Percentiles rank a stretch among this genome's conserved stretches.
Conservation (phyloP, 2,888 invertebrate genomes). For the Drosophila pseudotalamancana region DNA sequence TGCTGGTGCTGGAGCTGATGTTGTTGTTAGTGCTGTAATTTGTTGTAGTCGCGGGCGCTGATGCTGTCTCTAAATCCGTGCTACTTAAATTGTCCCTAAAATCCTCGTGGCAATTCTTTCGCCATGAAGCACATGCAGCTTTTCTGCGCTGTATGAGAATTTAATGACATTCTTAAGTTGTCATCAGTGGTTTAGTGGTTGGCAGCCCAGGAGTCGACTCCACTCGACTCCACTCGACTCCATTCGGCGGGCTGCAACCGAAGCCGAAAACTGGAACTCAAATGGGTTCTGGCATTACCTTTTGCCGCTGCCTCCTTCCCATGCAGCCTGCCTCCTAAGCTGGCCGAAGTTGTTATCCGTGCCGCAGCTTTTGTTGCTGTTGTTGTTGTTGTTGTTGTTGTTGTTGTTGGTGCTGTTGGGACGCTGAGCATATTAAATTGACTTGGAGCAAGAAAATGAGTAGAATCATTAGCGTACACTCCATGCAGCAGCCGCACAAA, state of each 20-base stretch:
- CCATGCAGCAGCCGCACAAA: slow-evolving; percentile 21
- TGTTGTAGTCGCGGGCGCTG: slow-evolving; percentile 49
- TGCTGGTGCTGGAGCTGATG: slow-evolving; percentile 10
- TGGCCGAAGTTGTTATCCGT: slow-evolving; percentile 48
- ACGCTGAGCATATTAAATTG: slow-evolving; percentile 75
- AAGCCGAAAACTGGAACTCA: slow-evolving; percentile 27
- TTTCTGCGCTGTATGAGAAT: slow-evolving; percentile 77
- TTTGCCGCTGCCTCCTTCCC: slow-evolving; percentile 8
- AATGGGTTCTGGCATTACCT: slow-evolving; percentile 38
- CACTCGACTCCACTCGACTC: slow-evolving; percentile 5
- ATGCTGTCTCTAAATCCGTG: slow-evolving; percentile 77
- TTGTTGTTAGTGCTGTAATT: slow-evolving; percentile 25
- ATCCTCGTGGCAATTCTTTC: slow-evolving; percentile 80
- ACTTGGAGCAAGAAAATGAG: slow-evolving; percentile 76
- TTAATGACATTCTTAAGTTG: slow-evolving; percentile 82
- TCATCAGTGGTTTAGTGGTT: slow-evolving; percentile 79
- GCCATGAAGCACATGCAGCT: slow-evolving; percentile 77
- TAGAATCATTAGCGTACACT: slow-evolving; percentile 74
- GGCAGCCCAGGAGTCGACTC: slow-evolving; percentile 46
- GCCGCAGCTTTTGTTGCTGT: slow-evolving; percentile 24
- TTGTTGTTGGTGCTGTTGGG: slow-evolving; percentile 11
- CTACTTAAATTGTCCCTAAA: slow-evolving; percentile 81
- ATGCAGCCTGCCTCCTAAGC: slow-evolving; percentile 25
- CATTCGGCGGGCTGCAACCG: slow-evolving; percentile 10
- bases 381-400: slow-evolving; percentile 21